These are phyloP conservation scores for Abrostola tripartita DNA, from an alignment of 2,888 invertebrate genomes.

Conservation along the genomic window DNA sequence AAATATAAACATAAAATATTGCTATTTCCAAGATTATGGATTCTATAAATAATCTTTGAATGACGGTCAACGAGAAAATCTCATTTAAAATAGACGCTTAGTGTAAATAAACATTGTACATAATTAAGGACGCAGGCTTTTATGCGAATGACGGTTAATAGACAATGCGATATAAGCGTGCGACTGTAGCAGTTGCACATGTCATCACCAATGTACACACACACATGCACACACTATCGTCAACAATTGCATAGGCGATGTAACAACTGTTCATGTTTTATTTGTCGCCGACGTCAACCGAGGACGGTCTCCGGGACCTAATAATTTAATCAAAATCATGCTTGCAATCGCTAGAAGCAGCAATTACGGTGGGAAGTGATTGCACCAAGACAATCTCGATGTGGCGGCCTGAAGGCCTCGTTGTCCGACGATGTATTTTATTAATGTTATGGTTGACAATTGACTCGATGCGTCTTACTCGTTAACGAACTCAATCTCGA, in stretches of 20 bases:
- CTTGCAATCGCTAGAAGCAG: constrained; percentile 50
- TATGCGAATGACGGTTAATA: constrained; percentile 29
- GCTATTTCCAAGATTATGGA: constrained; percentile 23
- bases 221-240: constrained; percentile 38
- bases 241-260: constrained; percentile 51
- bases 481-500: constrained; percentile 46
- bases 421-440: constrained; percentile 49
- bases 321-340: constrained; percentile 75
- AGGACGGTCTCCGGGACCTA: constrained; percentile 54
- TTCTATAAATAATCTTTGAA: constrained; percentile 37
- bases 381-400: constrained; percentile 55
- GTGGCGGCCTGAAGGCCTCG: constrained; percentile 28
- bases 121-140: constrained; percentile 39
- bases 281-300: constrained; percentile 37
- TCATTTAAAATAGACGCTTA: constrained; percentile 41
- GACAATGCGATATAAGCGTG: constrained; percentile 43
- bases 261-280: constrained; percentile 62
- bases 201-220: constrained; percentile 53
- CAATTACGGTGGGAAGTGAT: constrained; percentile 60
- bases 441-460: constrained; percentile 57
- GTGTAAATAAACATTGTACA: constrained; percentile 35
- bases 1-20: constrained; percentile 14
- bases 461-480: constrained; percentile 52
- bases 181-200: constrained; percentile 42
- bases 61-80: constrained; percentile 29